Evolutionary conservation across 2,113 vertebrate species (phyloP).

Genomic region (Xiphophorus hellerii): DNA sequence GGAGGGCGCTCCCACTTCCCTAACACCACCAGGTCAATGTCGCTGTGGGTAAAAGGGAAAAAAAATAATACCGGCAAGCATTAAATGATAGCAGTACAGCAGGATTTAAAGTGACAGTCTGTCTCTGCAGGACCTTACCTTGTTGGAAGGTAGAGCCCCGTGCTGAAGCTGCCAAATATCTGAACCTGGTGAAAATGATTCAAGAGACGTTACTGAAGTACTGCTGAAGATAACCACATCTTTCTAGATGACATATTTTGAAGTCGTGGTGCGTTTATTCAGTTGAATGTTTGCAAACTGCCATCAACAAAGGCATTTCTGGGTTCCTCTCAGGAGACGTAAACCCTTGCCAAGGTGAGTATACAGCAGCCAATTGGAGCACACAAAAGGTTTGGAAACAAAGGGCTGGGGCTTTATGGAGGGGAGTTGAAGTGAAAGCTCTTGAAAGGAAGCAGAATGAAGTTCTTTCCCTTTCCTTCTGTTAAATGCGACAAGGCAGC

Average conservation of each 20-base stretch:
- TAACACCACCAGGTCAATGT: slow-evolving; percentile 98
- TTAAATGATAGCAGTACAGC: neutral
- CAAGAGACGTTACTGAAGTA: neutral
- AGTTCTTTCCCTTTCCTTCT: slow-evolving; percentile 54
- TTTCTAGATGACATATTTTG: neutral
- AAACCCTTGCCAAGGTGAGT: slow-evolving; percentile 37
- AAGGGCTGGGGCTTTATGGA: slow-evolving; percentile 20
- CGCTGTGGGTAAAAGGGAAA: slow-evolving; percentile 76
- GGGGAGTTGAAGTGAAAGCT: slow-evolving; percentile 23
- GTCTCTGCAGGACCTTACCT: slow-evolving; percentile 81
- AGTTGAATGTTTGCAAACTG: slow-evolving; percentile 43
- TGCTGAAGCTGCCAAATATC: slow-evolving; percentile 99
- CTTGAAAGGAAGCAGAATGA: slow-evolving; percentile 51
- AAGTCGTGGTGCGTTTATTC: slow-evolving; percentile 2
- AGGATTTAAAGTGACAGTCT: neutral
- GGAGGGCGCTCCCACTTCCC: slow-evolving; percentile 96
- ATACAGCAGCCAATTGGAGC: slow-evolving; percentile 43
- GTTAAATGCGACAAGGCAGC: slow-evolving; percentile 46
- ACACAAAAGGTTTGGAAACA: slow-evolving; percentile 42
- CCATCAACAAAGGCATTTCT: slow-evolving; percentile 46
- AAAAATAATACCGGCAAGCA: too few species aligned
- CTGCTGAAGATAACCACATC: neutral
- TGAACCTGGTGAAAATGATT: slow-evolving; percentile 85
- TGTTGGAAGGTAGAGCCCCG: slow-evolving; percentile 96
- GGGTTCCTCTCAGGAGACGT: slow-evolving; percentile 30